A percentile compares a stretch with the other conserved stretches of the same genome.
phyloP scores from a whole-genome alignment of 1,140 invertebrate species.

The Micrasema longulum region DNA sequence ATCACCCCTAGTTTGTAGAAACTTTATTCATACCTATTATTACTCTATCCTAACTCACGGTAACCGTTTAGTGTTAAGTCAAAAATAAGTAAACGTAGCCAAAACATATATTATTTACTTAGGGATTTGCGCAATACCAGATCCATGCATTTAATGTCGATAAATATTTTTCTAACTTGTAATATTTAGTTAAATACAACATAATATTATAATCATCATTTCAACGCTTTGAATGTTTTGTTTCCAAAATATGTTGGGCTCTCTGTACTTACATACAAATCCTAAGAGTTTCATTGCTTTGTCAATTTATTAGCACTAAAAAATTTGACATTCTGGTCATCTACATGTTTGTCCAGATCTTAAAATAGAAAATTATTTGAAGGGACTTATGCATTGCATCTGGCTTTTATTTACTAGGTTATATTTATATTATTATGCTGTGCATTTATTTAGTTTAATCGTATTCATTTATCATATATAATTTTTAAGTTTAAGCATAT shows the following conservation, averaged over 20 bases:
- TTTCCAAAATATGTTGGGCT: not conserved
- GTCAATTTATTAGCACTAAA: no score
- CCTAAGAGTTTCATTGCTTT: not conserved
- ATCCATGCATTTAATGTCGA: conserved; percentile 42
- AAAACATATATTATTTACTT: conserved; percentile 31
- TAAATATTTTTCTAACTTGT: conserved; percentile 23
- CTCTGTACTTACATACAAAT: conserved; percentile 23
- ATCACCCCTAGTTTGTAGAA: not conserved
- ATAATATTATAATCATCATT: no score
- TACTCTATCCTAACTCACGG: conserved; percentile 10
- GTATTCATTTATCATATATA: conserved; percentile 27
- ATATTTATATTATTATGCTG: conserved; percentile 29
- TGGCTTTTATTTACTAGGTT: conserved; percentile 37
- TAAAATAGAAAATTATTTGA: conserved; percentile 4
- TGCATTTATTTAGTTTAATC: conserved; percentile 43
- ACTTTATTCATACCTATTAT: conserved; percentile 8
- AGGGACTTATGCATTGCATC: conserved; percentile 36
- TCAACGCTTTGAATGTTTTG: no score
- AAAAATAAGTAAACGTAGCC: conserved; percentile 36
- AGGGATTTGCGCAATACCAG: conserved; percentile 48
- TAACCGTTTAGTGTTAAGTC: conserved; percentile 6
- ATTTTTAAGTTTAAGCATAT: conserved; percentile 17
- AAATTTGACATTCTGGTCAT: no score
- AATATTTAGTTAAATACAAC: no score
- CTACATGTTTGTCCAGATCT: not conserved